phyloP scores from a whole-genome alignment of 2,113 vertebrate genomes.

The Charadrius vociferus region DNA sequence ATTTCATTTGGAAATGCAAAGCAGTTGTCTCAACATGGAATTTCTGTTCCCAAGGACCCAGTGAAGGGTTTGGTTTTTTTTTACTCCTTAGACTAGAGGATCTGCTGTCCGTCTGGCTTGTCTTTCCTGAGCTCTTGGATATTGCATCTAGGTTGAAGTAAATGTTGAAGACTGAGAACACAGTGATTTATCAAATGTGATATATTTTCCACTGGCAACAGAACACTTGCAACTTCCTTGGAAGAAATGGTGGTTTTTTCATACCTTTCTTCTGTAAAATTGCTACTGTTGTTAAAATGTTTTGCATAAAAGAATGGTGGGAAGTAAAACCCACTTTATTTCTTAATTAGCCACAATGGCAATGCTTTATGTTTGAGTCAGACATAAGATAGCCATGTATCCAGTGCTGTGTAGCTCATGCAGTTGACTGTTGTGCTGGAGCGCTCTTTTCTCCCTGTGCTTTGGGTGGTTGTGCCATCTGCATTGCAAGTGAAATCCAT shows the following conservation, averaged over 20 bases:
- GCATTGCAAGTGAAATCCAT: neutral
- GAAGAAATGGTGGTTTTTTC: neutral
- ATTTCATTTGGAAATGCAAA: conserved; percentile 37
- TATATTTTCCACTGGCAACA: neutral
- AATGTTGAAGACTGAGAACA: neutral
- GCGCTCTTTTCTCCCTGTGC: neutral
- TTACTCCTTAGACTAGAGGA: neutral
- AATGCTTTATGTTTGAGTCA: neutral
- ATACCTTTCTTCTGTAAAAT: neutral
- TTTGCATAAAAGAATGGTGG: neutral
- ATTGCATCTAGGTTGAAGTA: neutral
- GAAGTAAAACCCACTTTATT: neutral
- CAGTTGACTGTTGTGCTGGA: neutral
- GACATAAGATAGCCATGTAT: neutral
- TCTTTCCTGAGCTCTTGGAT: neutral
- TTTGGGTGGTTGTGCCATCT: neutral
- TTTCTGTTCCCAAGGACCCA: neutral
- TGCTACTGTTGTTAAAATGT: neutral
- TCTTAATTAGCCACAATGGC: neutral
- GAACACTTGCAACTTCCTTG: neutral
- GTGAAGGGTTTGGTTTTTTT: neutral
- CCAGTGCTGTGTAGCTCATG: neutral
- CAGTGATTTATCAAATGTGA: neutral
- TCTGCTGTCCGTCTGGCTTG: neutral
- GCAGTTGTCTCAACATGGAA: neutral